These are phyloP conservation scores for Carduelis carduelis DNA, from an alignment of 2,797 vertebrate species.

Conservation along the genomic window DNA sequence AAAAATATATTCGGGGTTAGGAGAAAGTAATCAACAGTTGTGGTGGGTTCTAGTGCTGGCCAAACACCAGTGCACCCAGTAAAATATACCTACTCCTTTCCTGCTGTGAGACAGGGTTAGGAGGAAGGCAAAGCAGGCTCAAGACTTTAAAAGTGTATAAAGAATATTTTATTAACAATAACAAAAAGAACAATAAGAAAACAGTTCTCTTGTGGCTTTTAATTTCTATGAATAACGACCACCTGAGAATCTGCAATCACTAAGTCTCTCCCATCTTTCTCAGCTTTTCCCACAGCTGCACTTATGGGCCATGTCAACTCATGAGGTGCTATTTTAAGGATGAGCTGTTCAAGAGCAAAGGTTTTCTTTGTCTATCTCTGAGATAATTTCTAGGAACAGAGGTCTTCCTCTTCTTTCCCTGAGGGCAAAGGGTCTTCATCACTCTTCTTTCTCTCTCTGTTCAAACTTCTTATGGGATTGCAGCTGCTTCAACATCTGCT, in stretches of 20 bases:
- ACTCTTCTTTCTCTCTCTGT: neutral
- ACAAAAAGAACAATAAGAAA: neutral
- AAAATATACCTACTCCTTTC: neutral
- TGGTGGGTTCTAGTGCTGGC: neutral
- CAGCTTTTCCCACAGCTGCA: neutral
- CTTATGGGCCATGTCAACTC: neutral
- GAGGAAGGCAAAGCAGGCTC: neutral
- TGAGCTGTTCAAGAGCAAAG: neutral
- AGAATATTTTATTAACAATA: neutral
- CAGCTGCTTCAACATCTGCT: neutral
- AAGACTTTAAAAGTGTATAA: neutral
- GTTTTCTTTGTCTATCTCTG: neutral
- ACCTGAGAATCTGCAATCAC: neutral
- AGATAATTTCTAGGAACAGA: neutral
- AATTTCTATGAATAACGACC: fast-evolving
- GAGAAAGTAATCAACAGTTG: neutral
- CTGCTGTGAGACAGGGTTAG: neutral
- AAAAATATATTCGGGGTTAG: neutral
- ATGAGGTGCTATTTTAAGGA: neutral
- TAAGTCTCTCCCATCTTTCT: neutral
- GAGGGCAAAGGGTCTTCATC: neutral
- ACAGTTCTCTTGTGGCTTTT: neutral
- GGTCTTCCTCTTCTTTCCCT: neutral
- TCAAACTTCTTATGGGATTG: neutral
- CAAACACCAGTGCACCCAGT: neutral